Conservation (phyloP, 2,888 invertebrate genomes). For the Diaprepes abbreviatus region DNA sequence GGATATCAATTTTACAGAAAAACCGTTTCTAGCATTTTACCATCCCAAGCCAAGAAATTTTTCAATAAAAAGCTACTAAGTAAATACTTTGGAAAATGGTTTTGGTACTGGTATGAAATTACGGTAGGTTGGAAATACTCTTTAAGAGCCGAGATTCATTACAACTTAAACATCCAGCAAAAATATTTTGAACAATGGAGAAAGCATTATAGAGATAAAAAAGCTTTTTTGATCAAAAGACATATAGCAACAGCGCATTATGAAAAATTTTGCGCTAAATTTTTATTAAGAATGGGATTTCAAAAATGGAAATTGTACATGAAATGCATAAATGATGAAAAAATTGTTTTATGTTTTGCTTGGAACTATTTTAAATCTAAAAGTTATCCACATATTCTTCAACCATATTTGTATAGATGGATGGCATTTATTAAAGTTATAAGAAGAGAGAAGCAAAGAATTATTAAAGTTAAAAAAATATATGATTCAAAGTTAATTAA, state of each 20-base stretch:
- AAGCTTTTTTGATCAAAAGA: constrained; percentile 50
- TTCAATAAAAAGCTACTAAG: constrained; percentile 47
- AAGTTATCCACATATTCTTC: constrained; percentile 51
- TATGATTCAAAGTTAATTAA: constrained; percentile 48
- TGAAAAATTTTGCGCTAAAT: constrained; percentile 51
- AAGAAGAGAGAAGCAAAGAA: constrained; percentile 22
- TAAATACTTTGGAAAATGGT: constrained; percentile 53
- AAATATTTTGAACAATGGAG: constrained; percentile 54
- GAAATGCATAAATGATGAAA: constrained; percentile 47
- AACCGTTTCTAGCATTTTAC: constrained; percentile 56
- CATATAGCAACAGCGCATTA: constrained; percentile 54
- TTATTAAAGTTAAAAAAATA: constrained; percentile 41
- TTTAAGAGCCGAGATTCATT: constrained; percentile 58
- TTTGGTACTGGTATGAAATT: constrained; percentile 55
- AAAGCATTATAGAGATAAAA: constrained; percentile 47
- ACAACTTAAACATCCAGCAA: constrained; percentile 53
- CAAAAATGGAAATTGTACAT: constrained; percentile 53
- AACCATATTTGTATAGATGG: constrained; percentile 54
- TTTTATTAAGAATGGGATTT: constrained; percentile 50
- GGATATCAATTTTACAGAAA: constrained; percentile 58
- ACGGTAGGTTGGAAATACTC: constrained; percentile 57
- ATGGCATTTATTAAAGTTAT: constrained; percentile 31
- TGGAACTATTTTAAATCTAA: constrained; percentile 54
- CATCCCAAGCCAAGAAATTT: constrained; percentile 54
- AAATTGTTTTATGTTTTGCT: constrained; percentile 49